Evolutionary conservation across 2,113 vertebrate genomes (phyloP).

Genomic region (Lampris incognitus): DNA sequence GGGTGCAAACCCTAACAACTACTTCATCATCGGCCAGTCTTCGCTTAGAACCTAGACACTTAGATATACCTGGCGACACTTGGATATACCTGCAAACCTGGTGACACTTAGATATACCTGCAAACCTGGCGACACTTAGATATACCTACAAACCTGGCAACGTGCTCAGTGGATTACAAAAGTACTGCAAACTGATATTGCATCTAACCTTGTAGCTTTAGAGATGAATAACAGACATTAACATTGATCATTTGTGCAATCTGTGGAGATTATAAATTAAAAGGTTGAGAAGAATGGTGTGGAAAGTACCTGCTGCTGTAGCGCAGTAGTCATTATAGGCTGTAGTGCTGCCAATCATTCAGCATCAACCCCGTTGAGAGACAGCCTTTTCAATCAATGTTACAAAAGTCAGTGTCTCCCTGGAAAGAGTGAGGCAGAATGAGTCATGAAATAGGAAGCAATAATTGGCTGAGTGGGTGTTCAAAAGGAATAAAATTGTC

Average conservation of each 20-base stretch:
- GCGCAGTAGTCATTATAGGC: slow-evolving; percentile 53
- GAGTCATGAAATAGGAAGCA: slow-evolving; percentile 52
- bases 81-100: too few species aligned
- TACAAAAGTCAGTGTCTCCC: slow-evolving; percentile 64
- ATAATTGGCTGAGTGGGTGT: slow-evolving; percentile 56
- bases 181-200: neutral
- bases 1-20: too few species aligned
- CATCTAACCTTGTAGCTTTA: slow-evolving; percentile 28
- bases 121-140: too few species aligned
- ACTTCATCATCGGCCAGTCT: too few species aligned
- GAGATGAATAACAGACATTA: slow-evolving; percentile 22
- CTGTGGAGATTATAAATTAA: slow-evolving; percentile 29
- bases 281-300: slow-evolving; percentile 56
- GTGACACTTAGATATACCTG: too few species aligned
- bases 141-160: too few species aligned
- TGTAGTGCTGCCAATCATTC: slow-evolving; percentile 59
- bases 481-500: slow-evolving; percentile 49
- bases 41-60: too few species aligned
- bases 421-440: slow-evolving; percentile 54
- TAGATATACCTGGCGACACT: too few species aligned
- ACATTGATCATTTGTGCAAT: slow-evolving; percentile 45
- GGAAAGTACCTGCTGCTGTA: slow-evolving; percentile 48
- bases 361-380: slow-evolving; percentile 68
- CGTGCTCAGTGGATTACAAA: slow-evolving; percentile 26
- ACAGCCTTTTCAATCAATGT: slow-evolving; percentile 75